phyloP scores from a whole-genome alignment of 2,888 invertebrate species.

The Latrodectus hesperus region DNA sequence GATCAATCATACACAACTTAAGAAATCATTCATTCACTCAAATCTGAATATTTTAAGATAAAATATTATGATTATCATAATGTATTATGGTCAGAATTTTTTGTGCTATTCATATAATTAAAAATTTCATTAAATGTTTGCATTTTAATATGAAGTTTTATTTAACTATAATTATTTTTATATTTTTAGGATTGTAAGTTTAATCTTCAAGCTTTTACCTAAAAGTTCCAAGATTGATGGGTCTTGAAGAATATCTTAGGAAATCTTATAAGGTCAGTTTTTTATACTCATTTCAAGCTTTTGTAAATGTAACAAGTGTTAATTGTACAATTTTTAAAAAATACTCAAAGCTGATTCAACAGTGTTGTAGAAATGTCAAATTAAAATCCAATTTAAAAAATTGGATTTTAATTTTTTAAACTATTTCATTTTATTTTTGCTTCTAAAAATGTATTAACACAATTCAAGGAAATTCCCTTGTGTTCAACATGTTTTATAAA shows the following conservation, averaged over 20 bases:
- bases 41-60: too few species aligned
- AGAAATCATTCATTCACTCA: too few species aligned
- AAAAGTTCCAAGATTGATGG: conserved; percentile 60
- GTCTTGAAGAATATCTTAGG: conserved; percentile 60
- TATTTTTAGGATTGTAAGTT: conserved; percentile 3
- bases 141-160: neutral
- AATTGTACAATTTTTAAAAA: conserved; percentile 1
- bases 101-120: too few species aligned
- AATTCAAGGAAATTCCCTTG: too few species aligned
- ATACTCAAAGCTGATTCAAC: neutral
- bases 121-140: neutral
- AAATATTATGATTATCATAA: too few species aligned
- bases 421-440: too few species aligned
- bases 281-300: neutral
- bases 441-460: too few species aligned
- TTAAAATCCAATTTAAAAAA: neutral
- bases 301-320: neutral
- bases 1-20: too few species aligned
- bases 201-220: conserved; percentile 46
- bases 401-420: too few species aligned
- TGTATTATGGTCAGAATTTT: too few species aligned
- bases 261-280: conserved; percentile 46
- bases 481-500: too few species aligned
- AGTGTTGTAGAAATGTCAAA: neutral
- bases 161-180: neutral